Evolutionary conservation across 2,113 vertebrate species (phyloP).

Genomic region (Protomyctophum bolini): DNA sequence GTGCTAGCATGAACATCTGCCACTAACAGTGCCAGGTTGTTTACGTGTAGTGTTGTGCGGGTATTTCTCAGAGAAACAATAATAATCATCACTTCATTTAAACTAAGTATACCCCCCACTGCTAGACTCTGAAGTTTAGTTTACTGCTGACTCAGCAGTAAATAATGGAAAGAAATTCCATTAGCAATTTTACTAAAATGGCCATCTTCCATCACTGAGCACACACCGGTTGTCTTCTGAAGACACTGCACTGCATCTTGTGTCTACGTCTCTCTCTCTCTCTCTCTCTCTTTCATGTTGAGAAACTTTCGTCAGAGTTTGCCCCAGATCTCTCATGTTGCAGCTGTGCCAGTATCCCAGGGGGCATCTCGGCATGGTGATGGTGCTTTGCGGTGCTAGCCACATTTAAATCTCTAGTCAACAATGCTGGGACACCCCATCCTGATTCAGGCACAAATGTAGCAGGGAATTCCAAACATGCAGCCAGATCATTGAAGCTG

Average conservation of each 20-base stretch:
- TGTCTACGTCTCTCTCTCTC: no score
- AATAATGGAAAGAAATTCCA: no score
- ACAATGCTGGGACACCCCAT: conserved; percentile 10
- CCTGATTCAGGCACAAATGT: neutral
- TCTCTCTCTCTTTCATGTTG: neutral
- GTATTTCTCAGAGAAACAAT: conserved; percentile 49
- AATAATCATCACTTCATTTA: conserved; percentile 45
- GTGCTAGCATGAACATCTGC: conserved; percentile 56
- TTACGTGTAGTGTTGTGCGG: conserved; percentile 32
- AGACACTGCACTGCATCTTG: neutral
- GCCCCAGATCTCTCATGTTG: conserved; percentile 42
- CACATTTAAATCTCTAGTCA: conserved; percentile 15
- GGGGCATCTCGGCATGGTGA: conserved; percentile 23
- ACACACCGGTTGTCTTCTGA: neutral
- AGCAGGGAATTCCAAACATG: neutral
- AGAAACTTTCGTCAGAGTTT: conserved; percentile 13
- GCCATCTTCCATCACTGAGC: no score
- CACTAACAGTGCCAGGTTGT: conserved; percentile 21
- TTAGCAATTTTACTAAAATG: no score
- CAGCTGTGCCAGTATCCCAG: conserved; percentile 47
- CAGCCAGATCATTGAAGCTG: neutral
- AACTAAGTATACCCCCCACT: no score
- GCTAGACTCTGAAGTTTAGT: no score
- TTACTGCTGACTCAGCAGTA: no score
- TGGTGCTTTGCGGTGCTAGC: conserved; percentile 4